Evolutionary conservation across 2,797 vertebrate genomes (phyloP).

Genomic region (Cossypha caffra): DNA sequence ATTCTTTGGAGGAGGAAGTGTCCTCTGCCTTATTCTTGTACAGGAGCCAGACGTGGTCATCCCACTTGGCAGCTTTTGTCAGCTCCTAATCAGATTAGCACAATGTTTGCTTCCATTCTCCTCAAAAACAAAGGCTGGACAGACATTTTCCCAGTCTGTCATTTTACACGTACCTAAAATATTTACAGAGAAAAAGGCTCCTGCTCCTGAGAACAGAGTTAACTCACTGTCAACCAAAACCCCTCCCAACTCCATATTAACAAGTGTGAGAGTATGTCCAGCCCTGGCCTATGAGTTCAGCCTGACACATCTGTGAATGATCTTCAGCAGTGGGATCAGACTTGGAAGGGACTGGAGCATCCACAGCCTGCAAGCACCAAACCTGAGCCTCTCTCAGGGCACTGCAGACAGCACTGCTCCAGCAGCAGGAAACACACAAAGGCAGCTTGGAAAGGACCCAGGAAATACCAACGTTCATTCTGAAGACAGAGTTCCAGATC

Average conservation of each 20-base stretch:
- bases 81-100: not conserved
- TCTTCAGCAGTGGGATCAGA: slow-evolving; percentile 49
- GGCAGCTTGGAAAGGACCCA: slow-evolving; percentile 50
- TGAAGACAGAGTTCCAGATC: not conserved
- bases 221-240: slow-evolving; percentile 27
- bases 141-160: not conserved
- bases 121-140: slow-evolving; percentile 22
- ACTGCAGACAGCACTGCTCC: not conserved
- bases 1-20: not conserved
- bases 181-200: slow-evolving; percentile 29
- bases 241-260: slow-evolving; percentile 50
- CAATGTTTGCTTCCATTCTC: not conserved
- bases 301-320: slow-evolving; percentile 70
- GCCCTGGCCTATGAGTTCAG: slow-evolving; percentile 53
- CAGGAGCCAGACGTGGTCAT: not conserved
- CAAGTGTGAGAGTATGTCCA: slow-evolving; percentile 52
- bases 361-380: slow-evolving; percentile 23
- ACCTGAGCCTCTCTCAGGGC: slow-evolving; percentile 54
- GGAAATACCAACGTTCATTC: slow-evolving; percentile 14
- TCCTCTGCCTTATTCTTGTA: not conserved
- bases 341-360: slow-evolving; percentile 51
- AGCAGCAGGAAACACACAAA: slow-evolving; percentile 47
- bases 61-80: not conserved
- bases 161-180: not conserved
- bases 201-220: slow-evolving; percentile 16